Evolutionary conservation across 2,113 vertebrate species (phyloP), one percentile per base, ranked within the genome.

Genomic region (Tichodroma muraria): DNA sequence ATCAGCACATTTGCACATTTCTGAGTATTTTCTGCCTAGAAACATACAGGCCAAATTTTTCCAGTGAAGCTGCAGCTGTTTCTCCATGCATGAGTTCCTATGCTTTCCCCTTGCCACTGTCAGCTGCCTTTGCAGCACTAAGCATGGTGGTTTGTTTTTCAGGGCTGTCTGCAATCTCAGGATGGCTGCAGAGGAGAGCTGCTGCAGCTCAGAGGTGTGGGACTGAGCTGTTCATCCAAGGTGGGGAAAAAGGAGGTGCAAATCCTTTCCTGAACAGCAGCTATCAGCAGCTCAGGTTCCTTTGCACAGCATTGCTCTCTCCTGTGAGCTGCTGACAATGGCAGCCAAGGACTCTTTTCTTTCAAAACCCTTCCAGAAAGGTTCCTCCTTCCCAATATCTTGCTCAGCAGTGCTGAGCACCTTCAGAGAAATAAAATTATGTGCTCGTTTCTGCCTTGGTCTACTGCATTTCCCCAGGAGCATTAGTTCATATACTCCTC

Each of bases 391-490:
- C 50, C 53, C 1, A 4, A 49, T 78, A 65, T 52, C 65, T 93
- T 84, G 45, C 79, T 95, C 75, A 94, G 73, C 80, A 64, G 33
- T 57, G 72, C 49, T 86, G 78, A 90, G 66, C 27, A 64, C 63
- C 82, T 89, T 83, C 76, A 86, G 65, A 94, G 69, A 66, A 88
- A 86, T 90, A 81, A 73, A 89, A 77, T 88, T n/a, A 85, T 91
- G 44, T 93, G 53, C 70, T 96, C 30, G 35, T 93, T 94, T 96
- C 75, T 91, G 65, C 79, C 70, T 91, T 64, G 81, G 73, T 91
- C 1, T 24, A 63, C 79, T 91, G 87, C 59, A 54, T 95, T 96
- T 93, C 64, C 79, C 49, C 68, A 53, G 68, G 64, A 93, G 91
- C 78, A 76, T 94, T 85, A 84, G 72, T 94, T 89, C 69, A 91